These are phyloP conservation scores for Drosophila melanica DNA, from an alignment of 1,140 invertebrate genomes.

Conservation along the genomic window DNA sequence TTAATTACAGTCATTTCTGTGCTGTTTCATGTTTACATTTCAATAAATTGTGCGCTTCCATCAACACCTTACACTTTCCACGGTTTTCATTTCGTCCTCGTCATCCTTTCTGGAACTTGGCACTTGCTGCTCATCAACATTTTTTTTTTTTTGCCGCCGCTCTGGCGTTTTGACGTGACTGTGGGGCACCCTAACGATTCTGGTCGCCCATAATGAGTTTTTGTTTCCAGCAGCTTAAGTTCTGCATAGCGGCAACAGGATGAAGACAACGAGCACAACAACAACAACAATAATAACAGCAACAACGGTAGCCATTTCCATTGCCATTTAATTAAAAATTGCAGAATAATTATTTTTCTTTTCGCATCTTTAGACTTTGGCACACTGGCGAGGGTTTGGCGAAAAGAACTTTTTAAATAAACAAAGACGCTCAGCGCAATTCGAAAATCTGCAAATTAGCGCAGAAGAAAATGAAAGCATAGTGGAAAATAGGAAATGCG, in stretches of 20 bases:
- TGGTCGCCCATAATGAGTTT: constrained; percentile 78
- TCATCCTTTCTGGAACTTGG: constrained; percentile 39
- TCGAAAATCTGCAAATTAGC: constrained; percentile 81
- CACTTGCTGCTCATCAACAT: constrained; percentile 53
- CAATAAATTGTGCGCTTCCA: constrained; percentile 71
- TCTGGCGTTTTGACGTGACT: constrained; percentile 19
- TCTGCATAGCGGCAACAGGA: constrained; percentile 45
- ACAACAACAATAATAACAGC: constrained; percentile 23
- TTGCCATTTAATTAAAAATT: constrained; percentile 83
- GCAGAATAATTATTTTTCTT: constrained; percentile 82
- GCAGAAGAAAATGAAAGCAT: constrained; percentile 33
- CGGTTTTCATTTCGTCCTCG: constrained; percentile 17
- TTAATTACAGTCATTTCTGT: constrained; percentile 73
- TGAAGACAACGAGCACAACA: constrained; percentile 19
- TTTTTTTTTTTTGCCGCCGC: constrained; percentile 47
- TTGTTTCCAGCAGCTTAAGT: constrained; percentile 80
- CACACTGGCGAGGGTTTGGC: constrained; percentile 19
- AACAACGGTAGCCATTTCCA: constrained; percentile 69
- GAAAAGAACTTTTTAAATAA: constrained; percentile 68
- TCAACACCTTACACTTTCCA: constrained; percentile 34
- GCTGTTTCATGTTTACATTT: constrained; percentile 74
- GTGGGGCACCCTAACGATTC: constrained; percentile 63
- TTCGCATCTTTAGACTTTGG: constrained; percentile 47
- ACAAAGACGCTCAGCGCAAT: constrained; percentile 68
- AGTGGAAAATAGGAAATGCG: constrained; percentile 19